Evolutionary conservation across 2,113 vertebrate genomes (phyloP), one percentile per base, ranked within the genome.

Genomic region (Proterorhinus semilunaris): DNA sequence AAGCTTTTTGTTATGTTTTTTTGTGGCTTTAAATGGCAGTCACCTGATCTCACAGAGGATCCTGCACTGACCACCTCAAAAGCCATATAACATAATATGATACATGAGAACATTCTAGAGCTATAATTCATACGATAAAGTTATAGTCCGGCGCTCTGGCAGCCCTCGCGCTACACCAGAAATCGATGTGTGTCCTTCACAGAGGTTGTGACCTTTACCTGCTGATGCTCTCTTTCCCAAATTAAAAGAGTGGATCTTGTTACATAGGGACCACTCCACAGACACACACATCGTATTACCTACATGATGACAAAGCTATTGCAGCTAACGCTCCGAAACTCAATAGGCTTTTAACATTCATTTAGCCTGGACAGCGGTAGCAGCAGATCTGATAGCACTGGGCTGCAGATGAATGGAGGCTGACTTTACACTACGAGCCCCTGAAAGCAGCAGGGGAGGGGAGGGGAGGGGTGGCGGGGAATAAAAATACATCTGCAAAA

Each of bases 201-300:
- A 77, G 74, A 82, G 87, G 84, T 89, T 82, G 36, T 42, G 71
- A 88, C 89, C 84, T 88, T 78, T 76, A 82, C 76, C 84, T 90
- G 89, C 89, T 89, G 86, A 90, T 82, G 73, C 47, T 86, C 80
- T 86, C 79, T 74, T 69, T 81, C 77, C 81, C 68, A 81, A 90
- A 90, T 89, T 83, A 89, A 90, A 87, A 87, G 83, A 83, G 78
- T 83, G 89, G 78, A 89, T 90, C 87, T 36, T 68, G 73, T 90
- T 90, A 78, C 88, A 83, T 65, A 57, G 62, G 58, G 58, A 61
- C 71, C 75, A 52, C 53, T 57, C 45, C 50, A 21, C 73, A 47
- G 42, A 67, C 65, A 68, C 72, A 68, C 65, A 68, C 87, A 87
- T 87, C 75, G 71, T 83, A 87, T 86, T 88, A 90, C 86, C 81